Conservation (phyloP, 2,888 invertebrate genomes). For the Gari tellinella region DNA sequence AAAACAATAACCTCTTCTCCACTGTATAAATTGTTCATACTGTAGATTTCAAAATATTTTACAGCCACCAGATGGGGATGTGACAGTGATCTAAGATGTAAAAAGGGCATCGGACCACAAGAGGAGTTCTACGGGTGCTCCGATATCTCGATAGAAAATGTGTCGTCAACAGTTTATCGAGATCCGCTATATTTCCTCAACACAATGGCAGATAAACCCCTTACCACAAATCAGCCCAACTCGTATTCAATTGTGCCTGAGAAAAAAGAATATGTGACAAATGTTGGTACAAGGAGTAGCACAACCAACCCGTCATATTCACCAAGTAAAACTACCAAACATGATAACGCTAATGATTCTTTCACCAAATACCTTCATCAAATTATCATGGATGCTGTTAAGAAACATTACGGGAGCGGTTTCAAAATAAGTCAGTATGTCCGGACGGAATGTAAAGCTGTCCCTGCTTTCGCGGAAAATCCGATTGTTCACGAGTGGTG, state of each 20-base stretch:
- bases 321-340: too few relatives aligned
- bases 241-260: too few relatives aligned
- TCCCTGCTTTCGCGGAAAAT: slow-evolving; percentile 13
- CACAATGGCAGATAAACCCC: too few relatives aligned
- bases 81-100: slow-evolving; percentile 42
- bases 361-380: slow-evolving; percentile 1
- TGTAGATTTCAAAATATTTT: too few relatives aligned
- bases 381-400: background rate
- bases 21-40: too few relatives aligned
- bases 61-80: slow-evolving; percentile 63
- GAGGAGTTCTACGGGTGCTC: slow-evolving; percentile 67
- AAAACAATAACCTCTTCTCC: too few relatives aligned
- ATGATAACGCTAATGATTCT: background rate
- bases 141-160: slow-evolving; percentile 52
- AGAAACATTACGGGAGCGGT: background rate
- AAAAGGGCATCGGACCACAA: slow-evolving; percentile 61
- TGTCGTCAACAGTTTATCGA: slow-evolving; percentile 10
- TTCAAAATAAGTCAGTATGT: background rate
- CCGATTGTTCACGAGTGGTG: slow-evolving; percentile 51
- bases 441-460: slow-evolving; percentile 6
- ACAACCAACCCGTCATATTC: too few relatives aligned
- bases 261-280: too few relatives aligned
- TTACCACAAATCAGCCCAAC: too few relatives aligned
- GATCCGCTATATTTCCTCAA: slow-evolving; percentile 8
- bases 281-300: too few relatives aligned